Conservation (phyloP, 2,113 vertebrate species). For the Neogale vison region DNA sequence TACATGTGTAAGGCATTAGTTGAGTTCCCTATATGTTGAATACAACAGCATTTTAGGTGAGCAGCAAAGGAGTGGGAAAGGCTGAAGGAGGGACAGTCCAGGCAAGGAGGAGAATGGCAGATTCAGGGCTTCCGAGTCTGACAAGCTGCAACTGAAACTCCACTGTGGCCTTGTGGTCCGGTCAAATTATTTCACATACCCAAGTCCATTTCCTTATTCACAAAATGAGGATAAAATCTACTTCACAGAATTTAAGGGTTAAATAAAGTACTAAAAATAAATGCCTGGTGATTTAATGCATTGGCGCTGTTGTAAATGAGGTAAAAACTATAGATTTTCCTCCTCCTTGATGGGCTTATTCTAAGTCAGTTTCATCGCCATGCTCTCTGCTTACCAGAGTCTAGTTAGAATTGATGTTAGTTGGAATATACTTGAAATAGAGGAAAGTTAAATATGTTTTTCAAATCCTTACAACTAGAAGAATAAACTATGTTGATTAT, state of each 20-base stretch:
- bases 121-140: background rate
- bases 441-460: background rate
- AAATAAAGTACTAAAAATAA: background rate
- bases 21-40: background rate
- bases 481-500: conserved; percentile 55
- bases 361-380: background rate
- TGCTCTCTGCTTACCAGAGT: background rate
- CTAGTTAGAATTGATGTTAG: background rate
- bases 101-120: background rate
- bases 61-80: no score
- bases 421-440: background rate
- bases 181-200: background rate
- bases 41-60: background rate
- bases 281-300: background rate
- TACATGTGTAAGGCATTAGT: background rate
- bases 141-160: background rate
- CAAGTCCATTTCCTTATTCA: background rate
- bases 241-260: background rate
- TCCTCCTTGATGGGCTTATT: background rate
- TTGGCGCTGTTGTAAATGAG: background rate
- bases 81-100: background rate
- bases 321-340: background rate
- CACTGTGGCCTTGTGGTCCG: background rate
- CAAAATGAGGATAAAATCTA: background rate
- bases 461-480: background rate